A percentile compares a stretch with the other conserved stretches of the same genome.
phyloP scores from a whole-genome alignment of 2,113 vertebrate species.

The Chitala chitala region DNA sequence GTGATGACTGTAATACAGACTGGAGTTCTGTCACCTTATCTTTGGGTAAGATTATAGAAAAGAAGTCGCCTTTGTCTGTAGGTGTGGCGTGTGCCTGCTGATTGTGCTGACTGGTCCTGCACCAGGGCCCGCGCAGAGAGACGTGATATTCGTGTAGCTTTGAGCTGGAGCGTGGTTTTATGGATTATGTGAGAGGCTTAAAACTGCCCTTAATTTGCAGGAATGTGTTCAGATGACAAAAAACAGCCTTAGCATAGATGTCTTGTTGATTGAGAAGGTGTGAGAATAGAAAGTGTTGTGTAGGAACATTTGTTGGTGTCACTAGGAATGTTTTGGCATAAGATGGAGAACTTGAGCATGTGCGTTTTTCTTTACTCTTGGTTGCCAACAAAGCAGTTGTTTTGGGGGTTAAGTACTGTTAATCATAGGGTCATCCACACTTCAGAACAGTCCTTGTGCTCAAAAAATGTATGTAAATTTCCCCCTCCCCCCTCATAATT shows the following conservation, averaged over 20 bases:
- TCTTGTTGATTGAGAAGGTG: neutral
- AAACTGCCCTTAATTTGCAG: conserved; percentile 44
- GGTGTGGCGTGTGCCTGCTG: neutral
- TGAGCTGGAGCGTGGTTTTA: conserved; percentile 48
- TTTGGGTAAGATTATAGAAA: conserved; percentile 15
- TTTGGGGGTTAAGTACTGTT: too few relatives aligned
- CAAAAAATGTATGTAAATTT: too few relatives aligned
- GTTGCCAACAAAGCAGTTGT: too few relatives aligned
- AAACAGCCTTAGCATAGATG: conserved; percentile 16
- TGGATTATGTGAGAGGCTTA: conserved; percentile 51
- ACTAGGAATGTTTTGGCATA: too few relatives aligned
- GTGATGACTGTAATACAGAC: neutral
- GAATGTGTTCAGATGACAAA: conserved; percentile 37
- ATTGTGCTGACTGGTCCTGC: neutral
- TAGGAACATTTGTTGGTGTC: too few relatives aligned
- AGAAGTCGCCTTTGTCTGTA: conserved; percentile 9
- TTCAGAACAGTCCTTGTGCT: too few relatives aligned
- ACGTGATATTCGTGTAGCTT: conserved; percentile 18
- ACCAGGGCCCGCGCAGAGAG: conserved; percentile 11
- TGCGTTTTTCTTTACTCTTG: too few relatives aligned
- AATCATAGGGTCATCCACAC: too few relatives aligned
- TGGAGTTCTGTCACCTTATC: neutral
- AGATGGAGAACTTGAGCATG: too few relatives aligned
- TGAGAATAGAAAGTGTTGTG: neutral
- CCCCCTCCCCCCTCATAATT: too few relatives aligned